Conservation (phyloP, 2,113 vertebrate genomes). For the Tetrax tetrax region DNA sequence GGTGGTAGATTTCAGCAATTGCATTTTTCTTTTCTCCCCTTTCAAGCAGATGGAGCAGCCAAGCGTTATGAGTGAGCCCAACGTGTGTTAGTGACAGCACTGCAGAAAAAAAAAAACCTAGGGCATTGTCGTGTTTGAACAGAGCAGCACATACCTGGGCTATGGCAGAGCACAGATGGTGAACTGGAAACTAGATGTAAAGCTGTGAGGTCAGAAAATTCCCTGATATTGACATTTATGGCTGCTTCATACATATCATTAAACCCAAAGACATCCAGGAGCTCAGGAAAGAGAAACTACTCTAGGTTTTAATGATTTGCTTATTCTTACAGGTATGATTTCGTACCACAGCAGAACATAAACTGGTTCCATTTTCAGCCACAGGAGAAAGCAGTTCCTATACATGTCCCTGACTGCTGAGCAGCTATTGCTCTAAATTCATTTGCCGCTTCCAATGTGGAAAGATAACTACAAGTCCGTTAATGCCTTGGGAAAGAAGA, state of each 20-base stretch:
- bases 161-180: accelerated
- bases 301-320: background rate
- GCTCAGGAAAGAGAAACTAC: background rate
- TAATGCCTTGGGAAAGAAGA: background rate
- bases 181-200: background rate
- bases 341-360: background rate
- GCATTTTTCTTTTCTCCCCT: background rate
- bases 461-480: background rate
- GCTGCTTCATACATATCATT: background rate
- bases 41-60: accelerated
- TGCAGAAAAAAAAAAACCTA: too few species aligned
- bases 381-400: background rate
- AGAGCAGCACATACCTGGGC: background rate
- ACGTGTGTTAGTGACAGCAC: background rate
- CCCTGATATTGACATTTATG: background rate
- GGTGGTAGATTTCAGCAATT: background rate
- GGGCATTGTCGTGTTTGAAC: background rate
- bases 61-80: accelerated
- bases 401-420: background rate
- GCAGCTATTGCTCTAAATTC: background rate
- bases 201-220: background rate
- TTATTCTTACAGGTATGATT: background rate
- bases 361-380: background rate
- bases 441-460: background rate
- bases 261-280: background rate